Evolutionary conservation across 2,113 vertebrate species (phyloP), one percentile per base, ranked within the genome.

Genomic region (Thunnus maccoyii): DNA sequence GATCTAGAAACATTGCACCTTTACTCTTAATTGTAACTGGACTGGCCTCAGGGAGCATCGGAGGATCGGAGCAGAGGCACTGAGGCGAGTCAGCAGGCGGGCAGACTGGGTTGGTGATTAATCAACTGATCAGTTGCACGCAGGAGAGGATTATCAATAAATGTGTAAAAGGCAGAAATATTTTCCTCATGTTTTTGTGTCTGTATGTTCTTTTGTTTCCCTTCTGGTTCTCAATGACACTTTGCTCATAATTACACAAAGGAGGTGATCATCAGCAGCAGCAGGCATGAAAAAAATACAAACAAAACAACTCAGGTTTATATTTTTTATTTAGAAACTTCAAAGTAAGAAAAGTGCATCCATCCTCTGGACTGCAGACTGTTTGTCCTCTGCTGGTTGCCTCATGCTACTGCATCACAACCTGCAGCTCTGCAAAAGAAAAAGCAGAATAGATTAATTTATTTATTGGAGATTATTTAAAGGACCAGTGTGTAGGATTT

Each of bases 1-100:
- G 88, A 82, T 64, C 36, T 70, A 70, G 92, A 90, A 93, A 94
- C 88, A 46, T 51, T 51, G 87, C 83, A 89, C 85, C 88, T 86
- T 83, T 65, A 78, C 11, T 77, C 77, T 91, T 83, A 92, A 91
- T 60, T 83, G 86, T 70, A 82, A 72, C 70, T 68, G 82, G 55
- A 61, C 64, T 50, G 56, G 48, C n/a, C 46, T 71, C 20, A 14
- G 32, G 32, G 44, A 47, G 62, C 73, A 36, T 65, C 62, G 32
- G 44, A 47, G 62, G 70, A 36, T 65, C 62, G 10, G 56, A 69
- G 48, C 4, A 0, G 32, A 44, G 44, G 50, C 51, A 41, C 36
- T 14, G 65, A 73, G n/a, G 54, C 22, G 22, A 22, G 22, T 1
- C 22, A 22, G 22, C 22, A 22, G 22, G 22, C 10, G 15, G 25